Base-by-base conservation (phyloP, 2,888 invertebrate genomes). In the Tachina grossa region DNA sequence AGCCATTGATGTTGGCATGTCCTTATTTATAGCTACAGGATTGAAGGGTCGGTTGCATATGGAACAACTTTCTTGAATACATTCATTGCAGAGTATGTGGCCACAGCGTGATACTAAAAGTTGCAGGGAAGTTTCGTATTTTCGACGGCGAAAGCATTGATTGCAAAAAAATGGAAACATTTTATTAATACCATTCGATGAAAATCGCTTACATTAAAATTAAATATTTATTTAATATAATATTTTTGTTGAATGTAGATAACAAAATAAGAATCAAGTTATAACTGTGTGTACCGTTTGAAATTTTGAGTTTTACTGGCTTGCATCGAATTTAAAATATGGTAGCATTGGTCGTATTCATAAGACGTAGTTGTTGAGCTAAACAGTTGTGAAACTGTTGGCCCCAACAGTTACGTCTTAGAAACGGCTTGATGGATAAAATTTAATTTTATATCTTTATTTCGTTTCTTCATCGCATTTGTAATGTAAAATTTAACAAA, bases 81-180 rank as follows among this genome's bases (percentile, higher is more conserved):
- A 88, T 2, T 65, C 41, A 1, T 71, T 76, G 63, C 88, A 88
- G 19, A 87, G n/a, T 16, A 87, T 78, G 47, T 88, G 88, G 9
- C 86, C 78, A 75, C 88, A 88, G 10, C 82, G 71, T 41, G 86
- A 84, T 8, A 88, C 65, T 49, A 85, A 78, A 39, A 87, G 86
- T 43, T 78, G 39, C 0, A 86, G 49, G 13, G 78, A 72, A 6
- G 39, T 22, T 45, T 76, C 71, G 9, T 57, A 68, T 66, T 82
- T 72, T 9, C 55, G 76, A 10, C 71, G 79, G 6, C 75, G 72
- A 71, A 86, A 87, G 66, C 88, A 88, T 22, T 87, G 74, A 55
- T 87, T 88, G 45, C 88, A 88, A 53, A 85, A 63, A 22, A 81
- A 55, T 2, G 75, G 57, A 82, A 85, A 87, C 87, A 88, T 88